A percentile compares a stretch with the other conserved stretches of the same genome.
Evolutionary conservation across 2,888 invertebrate species (phyloP).

Genomic region (Eupithecia subumbrata): DNA sequence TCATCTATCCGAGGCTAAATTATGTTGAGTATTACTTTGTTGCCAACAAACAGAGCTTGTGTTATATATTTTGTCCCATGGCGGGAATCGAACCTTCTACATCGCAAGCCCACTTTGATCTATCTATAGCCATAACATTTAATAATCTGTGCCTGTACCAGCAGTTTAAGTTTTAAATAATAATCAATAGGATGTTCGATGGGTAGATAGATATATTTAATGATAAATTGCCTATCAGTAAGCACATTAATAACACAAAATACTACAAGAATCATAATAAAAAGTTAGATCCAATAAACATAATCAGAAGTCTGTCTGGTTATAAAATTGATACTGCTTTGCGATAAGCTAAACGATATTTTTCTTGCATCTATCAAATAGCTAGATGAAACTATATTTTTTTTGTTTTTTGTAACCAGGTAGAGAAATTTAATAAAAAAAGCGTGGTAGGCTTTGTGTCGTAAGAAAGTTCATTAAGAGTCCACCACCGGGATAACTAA

Average conservation of each 20-base stretch:
- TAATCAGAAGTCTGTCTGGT: neutral
- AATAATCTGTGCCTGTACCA: neutral
- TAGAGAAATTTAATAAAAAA: no score
- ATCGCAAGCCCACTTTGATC: no score
- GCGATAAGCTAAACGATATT: no score
- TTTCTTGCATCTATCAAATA: no score
- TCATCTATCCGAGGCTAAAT: no score
- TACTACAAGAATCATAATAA: constrained; percentile 1
- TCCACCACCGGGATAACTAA: no score
- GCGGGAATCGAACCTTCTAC: neutral
- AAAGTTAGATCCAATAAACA: neutral
- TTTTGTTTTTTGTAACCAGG: no score
- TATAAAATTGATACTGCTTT: neutral
- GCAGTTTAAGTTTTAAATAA: neutral
- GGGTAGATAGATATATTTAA: neutral
- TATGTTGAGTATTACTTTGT: no score
- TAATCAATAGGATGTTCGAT: neutral
- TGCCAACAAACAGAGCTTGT: neutral
- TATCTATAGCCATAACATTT: no score
- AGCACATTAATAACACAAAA: neutral
- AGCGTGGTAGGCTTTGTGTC: no score
- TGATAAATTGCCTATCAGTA: neutral
- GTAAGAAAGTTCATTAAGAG: no score
- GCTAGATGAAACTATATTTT: no score
- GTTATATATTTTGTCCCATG: neutral